These are phyloP conservation scores for Danio kyathit DNA, from an alignment of 2,797 vertebrate species.

Conservation along the genomic window DNA sequence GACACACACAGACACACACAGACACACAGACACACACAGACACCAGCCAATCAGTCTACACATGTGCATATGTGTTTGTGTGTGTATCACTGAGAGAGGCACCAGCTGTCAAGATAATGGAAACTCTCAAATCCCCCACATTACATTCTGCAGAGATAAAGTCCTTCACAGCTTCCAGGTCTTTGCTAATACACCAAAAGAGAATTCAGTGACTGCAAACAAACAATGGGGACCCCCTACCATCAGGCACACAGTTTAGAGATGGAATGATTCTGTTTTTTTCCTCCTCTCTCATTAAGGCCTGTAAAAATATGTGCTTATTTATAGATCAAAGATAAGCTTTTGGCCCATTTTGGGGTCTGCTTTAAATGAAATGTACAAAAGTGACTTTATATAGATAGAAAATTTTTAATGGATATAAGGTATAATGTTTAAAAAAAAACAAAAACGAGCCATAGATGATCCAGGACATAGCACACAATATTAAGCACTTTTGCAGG, in stretches of 20 bases:
- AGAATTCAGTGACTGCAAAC: constrained; percentile 9
- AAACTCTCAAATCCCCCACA: constrained; percentile 33
- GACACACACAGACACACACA: constrained; percentile 9
- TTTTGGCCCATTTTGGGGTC: no score
- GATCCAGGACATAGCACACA: no score
- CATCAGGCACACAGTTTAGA: neutral
- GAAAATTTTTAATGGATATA: no score
- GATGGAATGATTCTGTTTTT: neutral
- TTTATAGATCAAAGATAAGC: no score
- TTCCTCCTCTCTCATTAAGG: neutral
- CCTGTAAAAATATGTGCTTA: neutral
- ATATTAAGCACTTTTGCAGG: no score
- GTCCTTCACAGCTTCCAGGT: constrained; percentile 4
- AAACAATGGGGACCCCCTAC: neutral
- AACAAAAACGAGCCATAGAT: no score
- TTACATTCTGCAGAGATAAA: constrained; percentile 32
- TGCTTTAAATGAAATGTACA: no score
- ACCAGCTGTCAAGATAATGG: constrained; percentile 36
- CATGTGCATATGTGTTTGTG: constrained; percentile 24
- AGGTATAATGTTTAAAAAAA: no score
- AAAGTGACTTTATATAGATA: no score
- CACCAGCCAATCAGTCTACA: constrained; percentile 12
- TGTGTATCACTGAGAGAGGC: constrained; percentile 15
- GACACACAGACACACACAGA: constrained; percentile 5
- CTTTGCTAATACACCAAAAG: constrained; percentile 16